Base-by-base conservation (phyloP, 2,113 vertebrate species). In the Sphyrna mokarran region DNA sequence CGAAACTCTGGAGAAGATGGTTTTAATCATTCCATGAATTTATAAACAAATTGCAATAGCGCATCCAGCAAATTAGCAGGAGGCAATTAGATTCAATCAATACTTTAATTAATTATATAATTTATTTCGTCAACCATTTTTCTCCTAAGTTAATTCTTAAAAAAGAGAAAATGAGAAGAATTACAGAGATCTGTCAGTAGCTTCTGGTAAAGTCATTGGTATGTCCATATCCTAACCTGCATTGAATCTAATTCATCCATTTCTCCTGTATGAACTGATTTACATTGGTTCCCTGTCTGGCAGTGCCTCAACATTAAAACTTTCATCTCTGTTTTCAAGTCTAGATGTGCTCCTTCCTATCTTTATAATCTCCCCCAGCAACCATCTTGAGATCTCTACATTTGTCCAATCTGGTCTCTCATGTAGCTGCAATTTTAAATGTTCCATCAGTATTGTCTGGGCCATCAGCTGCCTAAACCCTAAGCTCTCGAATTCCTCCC, bases 1-100 rank as follows among this genome's bases (percentile, higher is more conserved):
- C 96, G 96, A 0, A 95, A 96, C 96, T 96, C 96, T 96, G 97
- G 96, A 96, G 96, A 97, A 97, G 97, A 97, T 96, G 96, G 96
- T 86, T 96, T 97, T 96, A 97, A 96, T 96, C 87, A 96, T 97
- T 72, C 95, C 96, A 96, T 96, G 96, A 87, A 96, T 18, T 87
- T 87, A 26, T 54, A 89, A 89, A 58, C 23, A 23, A 29, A 89
- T 14, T n/a, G 14, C 37, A 83, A 43, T 83, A 43, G 37, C 8
- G 14, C 86, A 89, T 48, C 86, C 43, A 29, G 23, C 48, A 87
- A 48, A 87, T 89, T 89, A 54, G 3, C 43, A 87, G 10, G 23
- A 22, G 40, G 43, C 23, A 58, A 0, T 29, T 23, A 29, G 86
- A 89, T 0, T 89, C 86, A 29, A 23, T 54, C 86, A 89, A 89